These are phyloP conservation scores for Thryonomys swinderianus DNA, from an alignment of 2,113 vertebrate species.

Conservation along the genomic window DNA sequence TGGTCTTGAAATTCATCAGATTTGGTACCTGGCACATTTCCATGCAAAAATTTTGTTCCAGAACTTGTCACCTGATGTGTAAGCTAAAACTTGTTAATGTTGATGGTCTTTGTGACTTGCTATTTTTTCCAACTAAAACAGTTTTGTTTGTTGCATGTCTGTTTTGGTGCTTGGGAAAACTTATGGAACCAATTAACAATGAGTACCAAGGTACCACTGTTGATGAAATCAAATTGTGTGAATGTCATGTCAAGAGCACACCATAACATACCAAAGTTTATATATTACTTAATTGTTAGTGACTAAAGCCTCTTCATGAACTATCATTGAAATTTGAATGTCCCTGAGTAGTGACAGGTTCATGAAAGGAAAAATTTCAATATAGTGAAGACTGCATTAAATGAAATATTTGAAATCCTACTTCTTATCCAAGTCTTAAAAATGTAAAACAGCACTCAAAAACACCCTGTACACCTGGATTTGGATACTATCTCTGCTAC, in stretches of 20 bases:
- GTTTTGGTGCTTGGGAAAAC: not conserved
- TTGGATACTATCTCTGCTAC: not conserved
- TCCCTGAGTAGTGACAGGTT: conserved; percentile 35
- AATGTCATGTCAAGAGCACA: not conserved
- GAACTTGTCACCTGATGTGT: not conserved
- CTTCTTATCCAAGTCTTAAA: conserved; percentile 24
- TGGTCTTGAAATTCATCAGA: not conserved
- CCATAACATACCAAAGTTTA: not conserved
- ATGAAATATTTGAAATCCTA: conserved; percentile 24
- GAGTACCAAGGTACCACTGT: not conserved
- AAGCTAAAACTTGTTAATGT: not conserved
- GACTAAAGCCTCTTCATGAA: conserved; percentile 11
- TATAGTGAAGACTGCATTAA: conserved; percentile 27
- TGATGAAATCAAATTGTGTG: not conserved
- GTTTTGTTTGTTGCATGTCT: not conserved
- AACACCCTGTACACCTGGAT: not conserved
- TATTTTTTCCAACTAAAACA: not conserved
- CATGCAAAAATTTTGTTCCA: not conserved
- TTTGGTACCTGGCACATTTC: not conserved
- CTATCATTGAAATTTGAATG: conserved; percentile 33
- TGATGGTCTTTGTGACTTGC: not conserved
- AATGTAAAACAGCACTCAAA: not conserved
- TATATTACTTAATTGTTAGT: conserved; percentile 13
- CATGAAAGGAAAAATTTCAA: conserved; percentile 30
- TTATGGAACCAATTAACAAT: not conserved